Evolutionary conservation across 2,797 vertebrate genomes (phyloP).

Genomic region (Dendrocincla fuliginosa): DNA sequence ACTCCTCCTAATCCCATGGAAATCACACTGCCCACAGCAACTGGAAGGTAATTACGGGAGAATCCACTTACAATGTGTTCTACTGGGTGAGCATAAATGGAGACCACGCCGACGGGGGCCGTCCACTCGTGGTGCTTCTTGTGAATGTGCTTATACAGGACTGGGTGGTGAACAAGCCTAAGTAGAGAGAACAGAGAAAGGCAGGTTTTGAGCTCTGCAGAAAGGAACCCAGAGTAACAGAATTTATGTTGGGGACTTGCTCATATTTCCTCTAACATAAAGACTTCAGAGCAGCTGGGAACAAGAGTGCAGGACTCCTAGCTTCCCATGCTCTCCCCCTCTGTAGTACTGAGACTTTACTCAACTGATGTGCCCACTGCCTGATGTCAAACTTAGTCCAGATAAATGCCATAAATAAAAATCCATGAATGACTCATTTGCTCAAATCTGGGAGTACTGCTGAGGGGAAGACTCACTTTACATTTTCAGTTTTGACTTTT

Average conservation of each 20-base stretch:
- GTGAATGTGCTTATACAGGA: conserved; percentile 87
- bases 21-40: background rate
- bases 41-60: background rate
- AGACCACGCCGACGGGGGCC: conserved; percentile 85
- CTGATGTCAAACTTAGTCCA: background rate
- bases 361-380: background rate
- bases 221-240: background rate
- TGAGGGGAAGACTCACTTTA: background rate
- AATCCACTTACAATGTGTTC: conserved; percentile 86
- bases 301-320: background rate
- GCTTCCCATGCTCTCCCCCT: background rate
- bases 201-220: background rate
- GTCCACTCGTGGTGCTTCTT: conserved; percentile 98
- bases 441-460: background rate
- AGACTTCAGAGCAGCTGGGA: background rate
- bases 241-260: background rate
- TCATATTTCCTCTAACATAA: background rate
- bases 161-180: conserved; percentile 89
- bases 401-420: background rate
- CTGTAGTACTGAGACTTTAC: background rate
- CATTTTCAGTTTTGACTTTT: background rate
- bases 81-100: conserved; percentile 88
- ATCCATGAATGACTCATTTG: background rate
- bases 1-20: background rate
- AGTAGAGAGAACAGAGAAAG: background rate